phyloP scores from a whole-genome alignment of 2,797 vertebrate genomes.

The Pterois miles region DNA sequence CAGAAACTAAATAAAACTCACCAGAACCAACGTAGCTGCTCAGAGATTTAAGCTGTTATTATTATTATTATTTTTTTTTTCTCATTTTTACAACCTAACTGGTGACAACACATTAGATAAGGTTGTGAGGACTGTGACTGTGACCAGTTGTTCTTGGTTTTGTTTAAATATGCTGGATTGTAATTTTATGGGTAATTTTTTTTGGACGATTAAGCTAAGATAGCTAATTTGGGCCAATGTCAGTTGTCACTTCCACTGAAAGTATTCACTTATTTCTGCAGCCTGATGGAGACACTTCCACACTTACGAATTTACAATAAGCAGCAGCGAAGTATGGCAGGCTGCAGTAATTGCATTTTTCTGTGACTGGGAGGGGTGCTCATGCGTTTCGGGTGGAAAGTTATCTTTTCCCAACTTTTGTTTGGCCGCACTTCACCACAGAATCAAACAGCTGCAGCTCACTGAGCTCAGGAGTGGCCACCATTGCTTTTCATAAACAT shows the following conservation, averaged over 20 bases:
- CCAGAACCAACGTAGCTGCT: not conserved
- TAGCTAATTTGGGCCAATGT: not conserved
- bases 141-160: not conserved
- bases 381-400: no score
- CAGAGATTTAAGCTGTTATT: not conserved
- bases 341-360: no score
- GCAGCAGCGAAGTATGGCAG: no score
- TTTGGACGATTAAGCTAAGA: not conserved
- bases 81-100: not conserved
- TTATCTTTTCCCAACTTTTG: no score
- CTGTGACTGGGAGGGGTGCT: no score
- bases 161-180: not conserved
- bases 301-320: no score
- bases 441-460: no score
- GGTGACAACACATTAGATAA: not conserved
- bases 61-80: no score
- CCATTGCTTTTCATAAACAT: no score
- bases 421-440: no score
- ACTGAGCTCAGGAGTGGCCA: no score
- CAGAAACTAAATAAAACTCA: not conserved
- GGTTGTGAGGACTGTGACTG: not conserved
- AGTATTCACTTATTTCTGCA: not conserved
- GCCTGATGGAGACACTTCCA: not conserved
- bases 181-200: not conserved
- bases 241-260: not conserved